phyloP scores from a whole-genome alignment of 2,888 invertebrate species.

The Zygothrica quintamaculata region DNA sequence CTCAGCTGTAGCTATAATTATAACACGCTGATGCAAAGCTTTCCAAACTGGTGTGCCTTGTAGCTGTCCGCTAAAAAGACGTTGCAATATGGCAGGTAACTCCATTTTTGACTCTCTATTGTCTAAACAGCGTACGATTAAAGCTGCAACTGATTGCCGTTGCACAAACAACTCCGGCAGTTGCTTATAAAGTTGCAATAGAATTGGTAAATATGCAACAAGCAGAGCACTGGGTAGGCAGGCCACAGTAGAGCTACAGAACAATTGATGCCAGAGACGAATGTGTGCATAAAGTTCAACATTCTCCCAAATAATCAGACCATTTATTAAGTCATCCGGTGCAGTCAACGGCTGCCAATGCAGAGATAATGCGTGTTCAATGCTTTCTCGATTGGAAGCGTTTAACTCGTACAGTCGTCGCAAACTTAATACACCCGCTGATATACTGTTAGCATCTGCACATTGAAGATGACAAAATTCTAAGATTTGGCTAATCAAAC shows the following conservation, averaged over 20 bases:
- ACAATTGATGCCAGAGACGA: constrained; percentile 73
- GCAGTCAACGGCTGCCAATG: constrained; percentile 62
- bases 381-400: constrained; percentile 51
- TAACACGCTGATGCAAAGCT: constrained; percentile 67
- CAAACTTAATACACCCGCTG: constrained; percentile 76
- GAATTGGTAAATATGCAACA: constrained; percentile 69
- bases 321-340: constrained; percentile 74
- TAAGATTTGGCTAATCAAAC: constrained; percentile 78
- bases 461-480: constrained; percentile 66
- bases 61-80: constrained; percentile 53
- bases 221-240: constrained; percentile 80
- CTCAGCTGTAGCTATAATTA: constrained; percentile 44
- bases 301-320: constrained; percentile 81
- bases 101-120: constrained; percentile 72
- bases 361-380: constrained; percentile 48
- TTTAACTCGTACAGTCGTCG: constrained; percentile 74
- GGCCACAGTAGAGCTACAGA: constrained; percentile 81
- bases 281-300: constrained; percentile 65
- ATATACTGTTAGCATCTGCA: constrained; percentile 51
- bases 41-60: constrained; percentile 41
- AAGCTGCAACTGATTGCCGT: constrained; percentile 48
- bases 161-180: constrained; percentile 57
- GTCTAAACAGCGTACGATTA: constrained; percentile 78
- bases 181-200: constrained; percentile 74
- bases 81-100: constrained; percentile 66